phyloP scores from a whole-genome alignment of 2,113 vertebrate species.

The Riparia riparia region DNA sequence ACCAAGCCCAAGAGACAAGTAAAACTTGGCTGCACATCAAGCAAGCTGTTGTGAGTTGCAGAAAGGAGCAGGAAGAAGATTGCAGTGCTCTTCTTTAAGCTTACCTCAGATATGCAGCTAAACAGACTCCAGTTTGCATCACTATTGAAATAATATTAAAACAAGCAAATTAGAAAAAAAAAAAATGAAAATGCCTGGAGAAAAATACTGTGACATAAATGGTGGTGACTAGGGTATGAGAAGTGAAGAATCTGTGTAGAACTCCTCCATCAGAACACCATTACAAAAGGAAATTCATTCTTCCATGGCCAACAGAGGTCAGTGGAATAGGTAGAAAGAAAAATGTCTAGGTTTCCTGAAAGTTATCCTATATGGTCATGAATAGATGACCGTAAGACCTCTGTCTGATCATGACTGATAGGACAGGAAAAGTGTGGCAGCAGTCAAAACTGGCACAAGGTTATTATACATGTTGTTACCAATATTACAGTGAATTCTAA shows the following conservation, averaged over 20 bases:
- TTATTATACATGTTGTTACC: neutral
- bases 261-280: neutral
- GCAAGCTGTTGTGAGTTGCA: neutral
- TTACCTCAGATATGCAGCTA: neutral
- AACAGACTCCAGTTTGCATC: neutral
- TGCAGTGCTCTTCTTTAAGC: neutral
- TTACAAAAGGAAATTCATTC: neutral
- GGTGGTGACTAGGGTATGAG: neutral
- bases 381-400: neutral
- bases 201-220: neutral
- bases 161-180: neutral
- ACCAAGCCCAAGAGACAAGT: neutral
- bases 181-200: neutral
- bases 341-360: neutral
- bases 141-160: neutral
- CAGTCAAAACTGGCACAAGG: neutral
- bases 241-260: neutral
- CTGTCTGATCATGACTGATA: neutral
- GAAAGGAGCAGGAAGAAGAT: neutral
- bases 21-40: neutral
- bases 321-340: neutral
- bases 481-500: neutral
- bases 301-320: neutral
- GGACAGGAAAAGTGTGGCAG: neutral
- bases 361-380: neutral